Conservation (phyloP, 64 coral and sea anemone genomes). For the Acropora tenuis region DNA sequence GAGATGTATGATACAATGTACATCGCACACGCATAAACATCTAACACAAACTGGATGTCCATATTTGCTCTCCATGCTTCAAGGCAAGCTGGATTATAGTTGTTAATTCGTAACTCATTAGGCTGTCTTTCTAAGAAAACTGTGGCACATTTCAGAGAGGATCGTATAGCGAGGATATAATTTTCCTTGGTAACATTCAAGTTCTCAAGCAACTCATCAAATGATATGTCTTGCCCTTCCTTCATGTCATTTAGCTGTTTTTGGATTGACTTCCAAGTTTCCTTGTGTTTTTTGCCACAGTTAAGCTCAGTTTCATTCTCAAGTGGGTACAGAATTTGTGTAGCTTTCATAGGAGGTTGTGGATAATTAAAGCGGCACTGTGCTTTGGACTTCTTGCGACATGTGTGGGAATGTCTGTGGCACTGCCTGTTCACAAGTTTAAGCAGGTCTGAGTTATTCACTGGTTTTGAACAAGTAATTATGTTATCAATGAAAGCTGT, state of each 20-base stretch:
- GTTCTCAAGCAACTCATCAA: constrained; percentile 42
- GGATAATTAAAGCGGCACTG: neutral
- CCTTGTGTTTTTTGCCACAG: neutral
- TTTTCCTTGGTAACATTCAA: constrained; percentile 34
- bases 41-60: too few relatives aligned
- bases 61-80: neutral
- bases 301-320: neutral
- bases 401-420: constrained; percentile 29
- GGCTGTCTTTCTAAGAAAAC: constrained; percentile 56
- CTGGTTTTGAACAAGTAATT: neutral
- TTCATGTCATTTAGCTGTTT: constrained; percentile 49
- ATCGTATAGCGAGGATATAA: constrained; percentile 49
- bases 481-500: neutral
- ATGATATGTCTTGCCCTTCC: constrained; percentile 43
- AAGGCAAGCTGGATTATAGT: constrained; percentile 23
- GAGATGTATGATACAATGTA: neutral
- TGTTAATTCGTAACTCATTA: constrained; percentile 51
- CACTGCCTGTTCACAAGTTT: constrained; percentile 8
- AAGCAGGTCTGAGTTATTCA: neutral
- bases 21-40: too few relatives aligned
- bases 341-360: neutral
- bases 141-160: constrained; percentile 30
- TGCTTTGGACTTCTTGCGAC: neutral
- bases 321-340: neutral
- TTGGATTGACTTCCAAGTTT: neutral